Conservation (phyloP, 23 tunicate genomes). For the Clavelina lepadiformis region DNA sequence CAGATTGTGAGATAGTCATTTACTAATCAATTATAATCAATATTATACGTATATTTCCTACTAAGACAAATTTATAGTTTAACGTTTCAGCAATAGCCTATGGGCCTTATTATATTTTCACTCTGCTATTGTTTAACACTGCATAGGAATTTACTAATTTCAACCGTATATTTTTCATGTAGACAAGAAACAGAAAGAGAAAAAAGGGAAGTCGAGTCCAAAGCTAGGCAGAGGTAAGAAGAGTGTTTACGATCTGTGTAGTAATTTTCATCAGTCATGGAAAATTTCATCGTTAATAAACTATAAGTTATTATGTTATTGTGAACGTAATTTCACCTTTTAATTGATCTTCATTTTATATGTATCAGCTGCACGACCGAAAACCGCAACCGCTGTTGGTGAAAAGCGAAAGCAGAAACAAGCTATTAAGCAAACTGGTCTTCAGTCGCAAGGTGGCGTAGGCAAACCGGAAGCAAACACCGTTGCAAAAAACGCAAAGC, state of each 20-base stretch:
- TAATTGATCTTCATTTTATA: background rate
- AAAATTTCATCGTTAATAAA: background rate
- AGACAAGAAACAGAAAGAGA: conserved; percentile 3
- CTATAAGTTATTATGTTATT: no score
- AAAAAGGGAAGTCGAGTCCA: conserved; percentile 25
- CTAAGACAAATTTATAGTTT: no score
- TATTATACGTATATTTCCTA: no score
- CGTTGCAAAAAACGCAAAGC: no score
- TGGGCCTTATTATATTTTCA: no score
- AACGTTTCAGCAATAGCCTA: no score
- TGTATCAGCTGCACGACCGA: conserved; percentile 58
- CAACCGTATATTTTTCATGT: no score
- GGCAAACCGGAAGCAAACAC: background rate
- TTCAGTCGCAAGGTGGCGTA: conserved; percentile 11
- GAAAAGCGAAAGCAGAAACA: conserved; percentile 9
- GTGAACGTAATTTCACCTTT: no score
- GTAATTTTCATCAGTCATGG: background rate
- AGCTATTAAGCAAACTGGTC: conserved; percentile 14
- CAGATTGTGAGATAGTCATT: no score
- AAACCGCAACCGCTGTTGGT: conserved; percentile 49
- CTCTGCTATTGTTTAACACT: no score
- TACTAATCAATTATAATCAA: no score
- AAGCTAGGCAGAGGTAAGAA: conserved; percentile 25
- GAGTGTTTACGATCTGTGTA: background rate
- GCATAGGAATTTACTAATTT: no score